Base-by-base conservation (phyloP, 2,113 vertebrate species). In the Mus spicilegus region DNA sequence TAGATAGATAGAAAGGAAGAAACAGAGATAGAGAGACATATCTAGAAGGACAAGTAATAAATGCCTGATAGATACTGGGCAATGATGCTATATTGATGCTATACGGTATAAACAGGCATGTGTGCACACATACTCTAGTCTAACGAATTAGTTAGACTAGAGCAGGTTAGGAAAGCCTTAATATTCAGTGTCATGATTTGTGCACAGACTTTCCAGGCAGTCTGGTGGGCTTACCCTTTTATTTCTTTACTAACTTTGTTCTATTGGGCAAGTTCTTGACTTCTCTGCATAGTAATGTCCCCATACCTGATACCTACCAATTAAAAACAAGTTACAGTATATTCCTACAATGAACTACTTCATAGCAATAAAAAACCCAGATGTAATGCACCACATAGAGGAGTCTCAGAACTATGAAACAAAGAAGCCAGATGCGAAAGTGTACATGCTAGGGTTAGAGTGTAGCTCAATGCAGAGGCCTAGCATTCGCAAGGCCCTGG, bases 361-460 rank as follows among this genome's bases (percentile, higher is more conserved):
- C 39, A 61, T 86, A 46, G 14, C 11, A 67, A 20, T 22, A 67
- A 67, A 86, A 28, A 33, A 67, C 26, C 63, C 19, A 86, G 61
- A 33, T 3, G 30, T 9, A 49, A 49, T 36, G 30, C 19, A 24
- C 30, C 42, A 86, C 0, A 51, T 49, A 19, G 42, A 86, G 22
- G 42, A 36, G 24, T 51, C 19, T 86, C 42, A 86, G 63, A 49
- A 51, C 20, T 69, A 86, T 20, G 28, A 49, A 36, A 3, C 39
- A 36, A 69, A 86, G 30, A 51, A 36, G 2, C 14, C 28, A 86
- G 42, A 36, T 36, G 46, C 4, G 19, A 65, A 85, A 30, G n/a
- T 11, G 1, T 28, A 4, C 12, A 17, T 42, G 11, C 14, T 46
- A 65, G 39, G 7, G 14, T 7, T 26, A 26, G 58, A 8, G 0